These are phyloP conservation scores for Holacanthus passer DNA, from an alignment of 2,113 vertebrate species.

Conservation along the genomic window DNA sequence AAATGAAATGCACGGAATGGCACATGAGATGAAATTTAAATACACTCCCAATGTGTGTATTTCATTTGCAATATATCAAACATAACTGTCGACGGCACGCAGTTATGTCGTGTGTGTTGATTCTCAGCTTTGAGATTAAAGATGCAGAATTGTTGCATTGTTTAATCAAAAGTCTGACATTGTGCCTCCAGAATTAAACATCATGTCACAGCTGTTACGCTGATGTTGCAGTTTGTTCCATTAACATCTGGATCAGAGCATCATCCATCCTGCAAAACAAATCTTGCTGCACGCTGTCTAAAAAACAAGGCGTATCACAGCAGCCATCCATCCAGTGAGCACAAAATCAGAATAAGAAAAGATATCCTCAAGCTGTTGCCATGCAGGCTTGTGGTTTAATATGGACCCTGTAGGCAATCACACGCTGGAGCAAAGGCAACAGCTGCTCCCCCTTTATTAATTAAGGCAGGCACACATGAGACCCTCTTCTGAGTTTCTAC, in stretches of 20 bases:
- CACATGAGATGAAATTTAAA: constrained; percentile 53
- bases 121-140: neutral
- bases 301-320: constrained; percentile 9
- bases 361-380: constrained; percentile 40
- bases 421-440: constrained; percentile 35
- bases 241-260: neutral
- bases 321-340: neutral
- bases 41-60: constrained; percentile 57
- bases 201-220: neutral
- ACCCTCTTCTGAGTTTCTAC: constrained; percentile 9
- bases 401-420: constrained; percentile 39
- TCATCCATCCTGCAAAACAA: neutral
- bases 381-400: constrained; percentile 40
- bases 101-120: constrained; percentile 6
- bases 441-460: constrained; percentile 67
- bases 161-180: neutral
- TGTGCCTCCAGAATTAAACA: neutral
- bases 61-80: constrained; percentile 25
- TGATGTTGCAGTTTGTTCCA: neutral
- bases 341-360: constrained; percentile 11
- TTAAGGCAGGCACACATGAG: constrained; percentile 41
- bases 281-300: neutral
- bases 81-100: constrained; percentile 1
- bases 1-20: constrained; percentile 64
- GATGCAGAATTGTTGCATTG: neutral